Base-by-base conservation (phyloP, 2,888 invertebrate species). In the Ophraella communa region DNA sequence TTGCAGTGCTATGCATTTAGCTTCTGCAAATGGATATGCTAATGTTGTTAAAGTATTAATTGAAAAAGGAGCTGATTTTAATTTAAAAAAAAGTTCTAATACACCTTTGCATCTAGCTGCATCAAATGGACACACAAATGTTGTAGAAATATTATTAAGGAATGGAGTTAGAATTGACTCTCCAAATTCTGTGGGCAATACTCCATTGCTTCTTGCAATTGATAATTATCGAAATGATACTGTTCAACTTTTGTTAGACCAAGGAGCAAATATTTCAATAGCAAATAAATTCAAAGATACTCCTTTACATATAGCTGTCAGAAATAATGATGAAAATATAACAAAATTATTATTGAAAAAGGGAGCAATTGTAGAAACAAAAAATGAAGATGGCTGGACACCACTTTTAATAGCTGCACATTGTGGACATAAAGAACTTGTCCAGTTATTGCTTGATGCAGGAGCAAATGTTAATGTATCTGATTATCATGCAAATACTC, bases 81-180 rank as follows among this genome's bases (percentile, higher is more conserved):
- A 45, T 44, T 62, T 11, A 57, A 65, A 18, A 60, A 47, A 21
- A 54, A 51, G 4, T 54, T 49, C 35, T 14, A 88, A 87, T 77
- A 81, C 84, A 21, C 82, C 87, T 0, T 71, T 88, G 4, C 88
- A 88, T 73, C 85, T 87, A 71, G 87, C 88, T 4, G 86, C 87
- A 1, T 87, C 88, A 73, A 82, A 81, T 71, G 79, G 82, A 1
- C 82, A 81, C 35, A 57, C 69, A 1, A 74, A 81, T 14, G 78
- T 84, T 66, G 78, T 86, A 1, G 62, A 80, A 42, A 80, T 83
- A 69, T 77, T 88, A 45, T 67, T 88, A 27, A 56, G 76, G 3
- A 47, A 71, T 77, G 84, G 82, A 18, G 85, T 83, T 8, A 75
- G 80, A 44, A 82, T 87, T 10, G 84, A 89, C 75, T 80, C 84